Base-by-base conservation (phyloP, 53 echinoderm and acorn worm species). In the Holothuria scabra region DNA sequence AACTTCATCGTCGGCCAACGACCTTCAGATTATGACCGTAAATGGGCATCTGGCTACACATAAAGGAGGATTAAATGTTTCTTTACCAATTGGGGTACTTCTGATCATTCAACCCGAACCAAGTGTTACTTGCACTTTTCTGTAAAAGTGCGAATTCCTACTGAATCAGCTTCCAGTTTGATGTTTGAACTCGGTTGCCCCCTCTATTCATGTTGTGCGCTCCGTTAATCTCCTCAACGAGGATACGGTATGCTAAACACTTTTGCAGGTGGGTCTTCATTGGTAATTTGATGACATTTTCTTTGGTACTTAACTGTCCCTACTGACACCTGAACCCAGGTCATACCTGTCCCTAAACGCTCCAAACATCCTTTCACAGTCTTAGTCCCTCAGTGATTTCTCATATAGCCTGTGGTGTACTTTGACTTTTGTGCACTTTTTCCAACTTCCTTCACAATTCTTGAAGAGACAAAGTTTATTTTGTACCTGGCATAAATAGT, bases 31-130 rank as follows among this genome's bases (percentile, higher is more conserved):
- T 9, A 18, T 44, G 72, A 48, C 46, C 14, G 24, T 46, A 44
- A 70, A 46, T 46, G 71, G 44, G 71, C 21, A n/a, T 68, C 32
- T 68, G 22, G 32, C 35, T 5, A 19, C 31, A 19, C 67, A 32
- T 16, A 31, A 67, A 67, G 67, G 19, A 67, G 67, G 67, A 67
- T 67, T 67, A 67, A 18, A 29, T 35, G 67, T 67, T 67, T 32
- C 67, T 34, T 67, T 67, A 37, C 67, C 67, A 67, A 67, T 67
- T 46, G 22, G 72, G 46, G 46, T 72, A 72, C 46, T 72, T n/a
- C 46, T 44, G 46, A 41, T 72, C 72, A 26, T 72, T 72, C 72
- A 72, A 72, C 72, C 72, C 72, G 9, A 72, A 46, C 44, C 46
- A 21, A 3, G 72, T 48, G 72, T 72, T 49, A 34, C 72, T 22